Base-by-base conservation (phyloP, 2,888 invertebrate species). In the Sarcophaga subvicina region DNA sequence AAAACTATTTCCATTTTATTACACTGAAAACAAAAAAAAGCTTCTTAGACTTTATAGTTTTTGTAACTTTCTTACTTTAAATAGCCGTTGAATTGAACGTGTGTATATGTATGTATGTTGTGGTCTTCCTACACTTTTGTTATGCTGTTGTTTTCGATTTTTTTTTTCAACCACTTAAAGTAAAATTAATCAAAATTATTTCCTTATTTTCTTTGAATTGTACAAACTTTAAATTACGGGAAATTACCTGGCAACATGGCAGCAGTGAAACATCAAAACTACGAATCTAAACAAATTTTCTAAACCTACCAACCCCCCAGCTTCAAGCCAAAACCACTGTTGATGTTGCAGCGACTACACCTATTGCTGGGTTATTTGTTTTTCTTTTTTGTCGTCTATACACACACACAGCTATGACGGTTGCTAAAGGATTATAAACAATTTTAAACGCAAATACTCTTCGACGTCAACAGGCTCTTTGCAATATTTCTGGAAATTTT, bases 131-230 rank as follows among this genome's bases (percentile, higher is more conserved):
- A 4, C 4, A 14, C 0, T 54, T 49, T 63, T 37, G 0, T 14
- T 22, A n/a, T 37, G 37, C 37, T 37, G 0, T 37, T 8, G 37
- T 76, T 63, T 80, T 22, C 6, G 17, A 45, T 77, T 80, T 80
- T 70, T 49, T 20, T 66, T 25, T 25, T 45, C 45, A 78, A 71
- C 83, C 83, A 83, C 80, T 81, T 86, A 60, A 81, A 62, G 54
- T 66, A 75, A 83, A 80, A 86, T 81, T 83, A 86, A 86, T 86
- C 83, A 86, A 86, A 81, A 86, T 86, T 73, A 71, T 86, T 86
- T 86, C 86, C 86, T 78, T 81, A 80, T 80, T 86, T 81, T 83
- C 64, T 71, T 69, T 59, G 86, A 80, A 78, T 75, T 78, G 80
- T 86, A 78, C 60, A 72, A 86, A 86, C 64, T 83, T 86, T 83